A percentile compares a stretch with the other conserved stretches of the same genome.
Evolutionary conservation across 2,113 vertebrate genomes (phyloP).

Genomic region (Engystomops pustulosus): DNA sequence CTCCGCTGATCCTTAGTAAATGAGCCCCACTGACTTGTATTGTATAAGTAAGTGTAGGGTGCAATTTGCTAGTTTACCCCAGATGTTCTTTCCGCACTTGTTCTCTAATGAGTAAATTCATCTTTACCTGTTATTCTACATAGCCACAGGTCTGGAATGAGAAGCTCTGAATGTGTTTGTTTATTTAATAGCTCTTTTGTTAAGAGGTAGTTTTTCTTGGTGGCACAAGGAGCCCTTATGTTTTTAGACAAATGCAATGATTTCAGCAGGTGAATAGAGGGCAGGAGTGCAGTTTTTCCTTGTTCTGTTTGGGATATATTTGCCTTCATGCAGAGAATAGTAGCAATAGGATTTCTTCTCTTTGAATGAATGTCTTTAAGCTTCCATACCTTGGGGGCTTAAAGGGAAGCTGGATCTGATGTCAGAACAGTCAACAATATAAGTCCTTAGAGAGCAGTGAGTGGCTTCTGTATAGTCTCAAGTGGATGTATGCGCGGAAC

Average conservation of each 20-base stretch:
- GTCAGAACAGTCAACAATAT: conserved; percentile 79
- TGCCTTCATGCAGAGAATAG: conserved; percentile 72
- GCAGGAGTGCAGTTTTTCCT: conserved; percentile 68
- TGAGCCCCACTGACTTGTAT: too few relatives aligned
- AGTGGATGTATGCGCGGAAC: conserved; percentile 80
- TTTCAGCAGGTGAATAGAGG: conserved; percentile 65
- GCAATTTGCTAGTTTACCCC: too few relatives aligned
- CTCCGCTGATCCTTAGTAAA: too few relatives aligned
- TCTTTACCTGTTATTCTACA: not conserved
- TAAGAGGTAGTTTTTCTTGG: conserved; percentile 65
- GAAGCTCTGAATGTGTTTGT: conserved; percentile 16
- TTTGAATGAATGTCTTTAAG: conserved; percentile 73
- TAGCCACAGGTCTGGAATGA: not conserved
- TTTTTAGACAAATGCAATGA: conserved; percentile 72
- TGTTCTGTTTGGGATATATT: conserved; percentile 72
- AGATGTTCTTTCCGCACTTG: too few relatives aligned
- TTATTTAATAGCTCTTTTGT: conserved; percentile 43
- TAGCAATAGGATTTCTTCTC: conserved; percentile 71
- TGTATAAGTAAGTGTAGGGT: too few relatives aligned
- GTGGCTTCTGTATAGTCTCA: conserved; percentile 76
- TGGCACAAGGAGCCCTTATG: conserved; percentile 63
- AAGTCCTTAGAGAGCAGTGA: conserved; percentile 75
- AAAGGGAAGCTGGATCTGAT: conserved; percentile 75
- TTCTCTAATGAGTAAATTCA: too few relatives aligned
- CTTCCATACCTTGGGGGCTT: conserved; percentile 74